Conservation (phyloP, 1,140 invertebrate genomes). For the Diuraphis noxia region DNA sequence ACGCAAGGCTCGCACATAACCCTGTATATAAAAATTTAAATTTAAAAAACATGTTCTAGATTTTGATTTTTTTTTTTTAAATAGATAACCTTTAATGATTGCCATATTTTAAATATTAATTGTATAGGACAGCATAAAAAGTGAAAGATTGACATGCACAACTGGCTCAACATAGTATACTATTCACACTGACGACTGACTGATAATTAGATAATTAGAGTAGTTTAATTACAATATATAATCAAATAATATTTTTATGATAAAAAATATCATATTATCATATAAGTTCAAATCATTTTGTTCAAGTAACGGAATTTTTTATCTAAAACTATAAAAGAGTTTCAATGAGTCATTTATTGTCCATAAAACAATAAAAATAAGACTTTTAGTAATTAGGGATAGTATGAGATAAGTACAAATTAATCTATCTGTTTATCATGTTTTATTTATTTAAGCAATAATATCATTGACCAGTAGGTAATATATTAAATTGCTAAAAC, state of each 20-base stretch:
- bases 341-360: background rate
- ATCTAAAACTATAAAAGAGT: background rate
- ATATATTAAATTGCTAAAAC: background rate
- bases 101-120: background rate
- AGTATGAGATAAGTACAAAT: background rate
- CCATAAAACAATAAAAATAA: background rate
- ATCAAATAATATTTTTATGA: background rate
- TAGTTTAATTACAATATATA: background rate
- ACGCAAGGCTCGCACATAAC: slow-evolving; percentile 88
- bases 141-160: no score
- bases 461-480: background rate
- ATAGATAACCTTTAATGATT: background rate
- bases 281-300: background rate
- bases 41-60: background rate
- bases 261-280: background rate
- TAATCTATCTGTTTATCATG: background rate
- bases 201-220: background rate
- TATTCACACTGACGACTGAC: background rate
- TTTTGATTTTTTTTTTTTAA: background rate
- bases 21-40: slow-evolving; percentile 62
- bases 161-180: background rate
- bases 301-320: background rate
- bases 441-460: slow-evolving; percentile 5
- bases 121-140: background rate
- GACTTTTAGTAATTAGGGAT: background rate